Evolutionary conservation across 1,140 invertebrate species (phyloP), one percentile per base, ranked within the genome.

Genomic region (Aphelenchoides fujianensis): DNA sequence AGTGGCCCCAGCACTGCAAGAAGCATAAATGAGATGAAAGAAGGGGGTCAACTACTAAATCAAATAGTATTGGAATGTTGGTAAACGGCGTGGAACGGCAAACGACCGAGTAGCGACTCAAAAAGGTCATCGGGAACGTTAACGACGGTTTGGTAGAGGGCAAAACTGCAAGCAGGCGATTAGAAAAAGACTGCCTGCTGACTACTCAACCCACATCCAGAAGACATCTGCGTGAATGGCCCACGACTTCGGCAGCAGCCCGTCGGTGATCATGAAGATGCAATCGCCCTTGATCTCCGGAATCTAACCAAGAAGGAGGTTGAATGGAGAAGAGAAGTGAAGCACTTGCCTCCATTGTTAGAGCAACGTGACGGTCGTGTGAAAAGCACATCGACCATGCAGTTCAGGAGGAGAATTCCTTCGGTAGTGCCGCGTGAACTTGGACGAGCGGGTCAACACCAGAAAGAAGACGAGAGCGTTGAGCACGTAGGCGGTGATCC

Each of bases 211-310:
- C n/a, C n/a, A n/a, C n/a, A 59, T 59, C 55, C 55, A 59, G 23
- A 59, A 27, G 5, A 19, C 55, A 5, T 5, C 5, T 19, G 55
- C 55, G 23, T 59, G 55, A 59, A 5, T 7, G 7, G 55, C 55
- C 55, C 55, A 59, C 19, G 5, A 7, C 7, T 5, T 19, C 5
- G 55, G 55, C 19, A 59, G 7, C 5, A 59, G 7, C 7, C 55
- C 55, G 34, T 59, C 55, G 19, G 55, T 59, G 5, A 59, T 59
- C 55, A 59, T 59, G 55, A 59, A 59, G 5, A 59, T 59, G 12
- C 34, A 30, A 32, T 59, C 55, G 19, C 34, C 23, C 5, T 5
- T 59, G 5, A 59, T 59, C 34, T 59, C 55, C 5, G 55, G 55
- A 59, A 59, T 7, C 23, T n/a, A n/a, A n/a, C n/a, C n/a, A n/a